Evolutionary conservation across 2,113 vertebrate genomes (phyloP), one percentile per base, ranked within the genome.

Genomic region (Dromiciops gliroides): DNA sequence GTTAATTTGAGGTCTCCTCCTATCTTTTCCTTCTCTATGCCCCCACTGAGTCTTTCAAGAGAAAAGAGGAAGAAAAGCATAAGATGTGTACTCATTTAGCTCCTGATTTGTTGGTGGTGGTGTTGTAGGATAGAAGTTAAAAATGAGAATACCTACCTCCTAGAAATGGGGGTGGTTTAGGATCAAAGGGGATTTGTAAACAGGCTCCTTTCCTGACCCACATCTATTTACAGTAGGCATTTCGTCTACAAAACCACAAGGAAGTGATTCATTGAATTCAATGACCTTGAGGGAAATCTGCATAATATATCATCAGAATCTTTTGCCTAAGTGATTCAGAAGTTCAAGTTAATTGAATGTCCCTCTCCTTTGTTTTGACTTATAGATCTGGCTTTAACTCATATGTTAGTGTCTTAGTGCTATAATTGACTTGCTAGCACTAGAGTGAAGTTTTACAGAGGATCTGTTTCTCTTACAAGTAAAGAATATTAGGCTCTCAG

Each of bases 151-250:
- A 6, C 37, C 91, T 95, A 44, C 48, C 48, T 91, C n/a, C 23
- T 91, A 67, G 31, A 56, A 75, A 49, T 67, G 25, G 25, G 56
- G 25, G 48, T 93, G 22, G 50, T 89, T 93, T 67, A 53, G 91
- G 50, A 88, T n/a, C 24, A 95, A 93, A 91, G 28, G 47, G 90
- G 94, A 94, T 47, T 23, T 90, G 50, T 31, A 95, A 83, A 50
- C 8, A 90, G 89, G 91, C 23, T 95, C 22, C 16, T 53, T 22
- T 49, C 26, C 91, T 94, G 94, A 91, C 3, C 22, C 89, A n/a
- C 88, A 88, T 83, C 19, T 44, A 89, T 92, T 92, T 93, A 89
- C 51, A 94, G 56, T 90, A 92, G 93, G 8, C 94, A 49, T 67
- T 88, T 90, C 92, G 14, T 95, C 95, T 25, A 53, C 1, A 50